Percentiles rank a stretch among this genome's conserved stretches.
Conservation (phyloP, 2,797 vertebrate species). For the Silurus aristotelis region DNA sequence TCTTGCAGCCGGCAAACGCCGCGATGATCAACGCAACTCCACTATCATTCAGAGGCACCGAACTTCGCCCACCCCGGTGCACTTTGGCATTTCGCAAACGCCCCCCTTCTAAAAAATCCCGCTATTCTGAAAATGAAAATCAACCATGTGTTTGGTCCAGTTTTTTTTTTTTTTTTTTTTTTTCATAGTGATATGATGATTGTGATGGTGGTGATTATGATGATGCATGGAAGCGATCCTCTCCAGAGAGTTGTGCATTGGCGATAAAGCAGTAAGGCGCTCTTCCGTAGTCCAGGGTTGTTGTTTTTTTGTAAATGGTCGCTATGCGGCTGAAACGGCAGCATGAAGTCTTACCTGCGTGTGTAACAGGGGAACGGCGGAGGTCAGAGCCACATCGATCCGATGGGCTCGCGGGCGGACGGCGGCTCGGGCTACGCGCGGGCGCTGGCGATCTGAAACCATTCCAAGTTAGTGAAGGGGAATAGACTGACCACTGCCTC, state of each 20-base stretch:
- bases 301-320: slow-evolving; percentile 57
- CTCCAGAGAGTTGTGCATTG: slow-evolving; percentile 32
- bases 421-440: slow-evolving; percentile 82
- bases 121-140: no score
- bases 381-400: slow-evolving; percentile 87
- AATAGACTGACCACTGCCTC: slow-evolving; percentile 95
- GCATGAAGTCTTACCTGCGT: slow-evolving; percentile 85
- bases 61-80: slow-evolving; percentile 6
- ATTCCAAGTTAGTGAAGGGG: slow-evolving; percentile 94
- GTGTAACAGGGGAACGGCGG: slow-evolving; percentile 78
- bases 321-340: slow-evolving; percentile 58
- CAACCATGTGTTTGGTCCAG: not conserved
- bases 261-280: slow-evolving; percentile 56
- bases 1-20: not conserved
- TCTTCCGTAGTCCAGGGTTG: slow-evolving; percentile 58
- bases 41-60: not conserved
- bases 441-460: slow-evolving; percentile 89
- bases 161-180: not conserved
- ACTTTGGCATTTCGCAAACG: slow-evolving; percentile 10
- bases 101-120: not conserved
- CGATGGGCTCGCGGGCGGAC: slow-evolving; percentile 79
- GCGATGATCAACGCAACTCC: not conserved
- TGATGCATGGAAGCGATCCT: slow-evolving; percentile 61
- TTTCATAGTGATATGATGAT: not conserved
- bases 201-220: not conserved